Evolutionary conservation across 2,113 vertebrate species (phyloP).

Genomic region (Corythoichthys intestinalis): DNA sequence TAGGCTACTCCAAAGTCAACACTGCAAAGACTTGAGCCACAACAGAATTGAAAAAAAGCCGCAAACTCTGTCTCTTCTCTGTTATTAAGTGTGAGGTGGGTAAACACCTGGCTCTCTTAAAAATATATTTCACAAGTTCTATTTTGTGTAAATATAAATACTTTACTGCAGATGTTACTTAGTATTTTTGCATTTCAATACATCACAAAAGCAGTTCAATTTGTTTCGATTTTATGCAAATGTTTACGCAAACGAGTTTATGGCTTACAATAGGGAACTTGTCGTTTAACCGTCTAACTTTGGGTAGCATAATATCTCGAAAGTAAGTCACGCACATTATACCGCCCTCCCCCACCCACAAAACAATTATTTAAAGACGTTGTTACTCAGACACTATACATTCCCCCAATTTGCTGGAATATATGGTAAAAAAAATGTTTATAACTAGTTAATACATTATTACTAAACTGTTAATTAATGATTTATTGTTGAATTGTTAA

Average conservation of each 20-base stretch:
- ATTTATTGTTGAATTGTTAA: too few relatives aligned
- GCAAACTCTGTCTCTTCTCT: background rate
- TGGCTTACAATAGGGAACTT: too few relatives aligned
- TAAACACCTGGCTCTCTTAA: background rate
- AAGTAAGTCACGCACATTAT: too few relatives aligned
- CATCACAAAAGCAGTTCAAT: background rate
- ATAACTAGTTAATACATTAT: too few relatives aligned
- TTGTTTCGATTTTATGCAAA: background rate
- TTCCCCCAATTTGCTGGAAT: too few relatives aligned
- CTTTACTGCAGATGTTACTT: background rate
- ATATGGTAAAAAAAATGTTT: too few relatives aligned
- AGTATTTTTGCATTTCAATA: background rate
- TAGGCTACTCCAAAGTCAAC: background rate
- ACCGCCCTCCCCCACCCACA: too few relatives aligned
- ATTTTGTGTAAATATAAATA: background rate
- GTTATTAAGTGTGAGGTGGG: background rate
- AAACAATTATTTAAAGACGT: too few relatives aligned
- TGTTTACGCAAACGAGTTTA: background rate
- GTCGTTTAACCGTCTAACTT: too few relatives aligned
- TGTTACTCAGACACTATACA: too few relatives aligned
- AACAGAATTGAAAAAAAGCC: background rate
- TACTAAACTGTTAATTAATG: too few relatives aligned
- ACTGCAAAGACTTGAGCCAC: background rate
- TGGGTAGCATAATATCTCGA: too few relatives aligned
- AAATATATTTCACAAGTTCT: background rate